Conservation (phyloP, 2,113 vertebrate genomes). For the Solea solea region DNA sequence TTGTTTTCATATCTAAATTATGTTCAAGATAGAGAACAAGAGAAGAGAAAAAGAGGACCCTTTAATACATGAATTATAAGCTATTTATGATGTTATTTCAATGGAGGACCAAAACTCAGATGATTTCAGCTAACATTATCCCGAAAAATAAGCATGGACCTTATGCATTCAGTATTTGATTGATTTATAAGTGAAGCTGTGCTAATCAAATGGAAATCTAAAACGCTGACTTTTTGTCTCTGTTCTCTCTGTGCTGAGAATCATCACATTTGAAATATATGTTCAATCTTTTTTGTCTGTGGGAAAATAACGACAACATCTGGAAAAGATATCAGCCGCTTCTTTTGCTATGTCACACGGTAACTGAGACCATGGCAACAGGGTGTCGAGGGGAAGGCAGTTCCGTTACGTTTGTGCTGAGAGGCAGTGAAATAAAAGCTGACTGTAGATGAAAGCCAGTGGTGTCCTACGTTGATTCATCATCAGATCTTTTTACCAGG, state of each 20-base stretch:
- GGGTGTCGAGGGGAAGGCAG: conserved; percentile 26
- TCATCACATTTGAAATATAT: conserved; percentile 48
- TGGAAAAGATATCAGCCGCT: conserved; percentile 57
- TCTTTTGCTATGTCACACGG: conserved; percentile 64
- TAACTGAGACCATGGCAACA: conserved; percentile 65
- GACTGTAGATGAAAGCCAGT: not conserved
- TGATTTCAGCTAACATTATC: too few relatives aligned
- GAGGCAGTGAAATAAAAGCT: conserved; percentile 23
- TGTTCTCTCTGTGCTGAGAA: conserved; percentile 14
- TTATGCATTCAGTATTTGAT: too few relatives aligned
- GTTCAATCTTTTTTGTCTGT: conserved; percentile 61
- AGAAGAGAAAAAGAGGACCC: too few relatives aligned
- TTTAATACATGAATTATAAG: too few relatives aligned
- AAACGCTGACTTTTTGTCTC: not conserved
- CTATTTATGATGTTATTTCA: too few relatives aligned
- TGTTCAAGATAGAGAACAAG: too few relatives aligned
- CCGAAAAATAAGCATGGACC: too few relatives aligned
- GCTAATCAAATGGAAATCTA: not conserved
- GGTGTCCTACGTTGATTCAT: conserved; percentile 2
- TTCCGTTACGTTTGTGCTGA: conserved; percentile 12
- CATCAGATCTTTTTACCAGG: conserved; percentile 18
- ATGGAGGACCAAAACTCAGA: too few relatives aligned
- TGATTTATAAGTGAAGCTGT: not conserved
- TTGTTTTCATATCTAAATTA: too few relatives aligned
- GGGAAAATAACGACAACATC: conserved; percentile 54